A percentile compares a stretch with the other conserved stretches of the same genome.
Conservation (phyloP, 2,888 invertebrate genomes). For the Lepidochrysops patricia region DNA sequence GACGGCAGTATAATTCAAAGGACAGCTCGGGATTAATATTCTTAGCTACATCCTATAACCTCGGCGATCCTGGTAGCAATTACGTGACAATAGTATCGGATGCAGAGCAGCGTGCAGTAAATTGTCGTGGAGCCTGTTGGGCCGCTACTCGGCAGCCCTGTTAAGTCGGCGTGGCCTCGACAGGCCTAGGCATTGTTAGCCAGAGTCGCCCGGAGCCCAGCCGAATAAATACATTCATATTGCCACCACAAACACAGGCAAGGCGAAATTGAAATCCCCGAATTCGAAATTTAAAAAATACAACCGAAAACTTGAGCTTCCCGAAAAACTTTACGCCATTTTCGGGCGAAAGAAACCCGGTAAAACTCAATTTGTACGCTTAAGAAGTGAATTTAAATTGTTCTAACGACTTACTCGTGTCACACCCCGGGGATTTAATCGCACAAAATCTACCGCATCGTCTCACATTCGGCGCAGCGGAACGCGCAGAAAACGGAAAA, state of each 20-base stretch:
- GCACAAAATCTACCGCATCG: slow-evolving; percentile 61
- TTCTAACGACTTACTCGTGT: slow-evolving; percentile 67
- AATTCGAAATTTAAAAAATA: not conserved
- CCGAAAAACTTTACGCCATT: not conserved
- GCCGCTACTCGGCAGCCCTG: slow-evolving; percentile 47
- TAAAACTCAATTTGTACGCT: slow-evolving; percentile 13
- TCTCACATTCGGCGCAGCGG: slow-evolving; percentile 54
- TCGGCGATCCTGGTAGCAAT: slow-evolving; percentile 5
- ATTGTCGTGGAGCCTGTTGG: slow-evolving; percentile 25
- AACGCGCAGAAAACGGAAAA: slow-evolving; percentile 72
- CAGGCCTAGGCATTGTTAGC: slow-evolving; percentile 73
- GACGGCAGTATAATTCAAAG: too few relatives aligned
- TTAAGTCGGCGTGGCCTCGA: slow-evolving; percentile 43
- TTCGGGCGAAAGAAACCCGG: not conserved
- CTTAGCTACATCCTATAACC: not conserved
- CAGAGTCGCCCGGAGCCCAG: slow-evolving; percentile 67
- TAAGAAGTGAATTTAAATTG: slow-evolving; percentile 41
- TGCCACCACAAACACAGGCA: slow-evolving; percentile 63
- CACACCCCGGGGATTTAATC: slow-evolving; percentile 62
- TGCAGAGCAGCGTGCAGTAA: slow-evolving; percentile 7
- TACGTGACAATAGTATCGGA: slow-evolving; percentile 12
- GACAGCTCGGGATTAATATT: not conserved
- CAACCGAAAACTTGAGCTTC: not conserved
- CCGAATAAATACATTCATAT: slow-evolving; percentile 75
- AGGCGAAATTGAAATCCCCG: slow-evolving; percentile 19